These are phyloP conservation scores for Salarias fasciatus DNA, from an alignment of 2,797 vertebrate genomes.

Conservation along the genomic window DNA sequence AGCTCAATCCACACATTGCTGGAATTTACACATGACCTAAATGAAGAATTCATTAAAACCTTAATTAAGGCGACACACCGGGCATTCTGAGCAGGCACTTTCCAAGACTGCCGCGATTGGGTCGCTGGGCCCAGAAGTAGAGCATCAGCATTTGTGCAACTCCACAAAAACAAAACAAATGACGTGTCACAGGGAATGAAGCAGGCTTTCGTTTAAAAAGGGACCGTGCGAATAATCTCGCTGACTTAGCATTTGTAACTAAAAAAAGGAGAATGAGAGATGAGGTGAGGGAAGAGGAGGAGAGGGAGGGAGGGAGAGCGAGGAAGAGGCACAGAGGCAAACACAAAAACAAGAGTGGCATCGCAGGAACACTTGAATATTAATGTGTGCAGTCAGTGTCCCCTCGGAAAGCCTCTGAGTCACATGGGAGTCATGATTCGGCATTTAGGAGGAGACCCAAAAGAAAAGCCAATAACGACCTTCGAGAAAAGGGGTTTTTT, in stretches of 20 bases:
- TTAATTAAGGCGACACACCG: conserved; percentile 60
- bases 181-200: conserved; percentile 75
- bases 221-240: conserved; percentile 59
- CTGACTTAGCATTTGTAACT: conserved; percentile 67
- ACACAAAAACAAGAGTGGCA: conserved; percentile 46
- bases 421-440: conserved; percentile 44
- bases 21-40: conserved; percentile 58
- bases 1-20: conserved; percentile 25
- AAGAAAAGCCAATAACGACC: conserved; percentile 35
- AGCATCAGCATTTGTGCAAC: conserved; percentile 74
- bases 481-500: conserved; percentile 9
- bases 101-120: conserved; percentile 32
- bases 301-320: neutral
- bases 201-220: conserved; percentile 64
- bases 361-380: conserved; percentile 44
- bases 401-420: conserved; percentile 39
- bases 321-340: conserved; percentile 14
- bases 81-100: conserved; percentile 30
- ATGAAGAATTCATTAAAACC: conserved; percentile 61
- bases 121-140: conserved; percentile 51
- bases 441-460: conserved; percentile 33
- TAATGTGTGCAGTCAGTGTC: conserved; percentile 46
- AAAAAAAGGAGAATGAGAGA: conserved; percentile 47
- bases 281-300: conserved; percentile 15
- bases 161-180: conserved; percentile 77